Evolutionary conservation across 2,888 invertebrate species (phyloP), one percentile per base, ranked within the genome.

Genomic region (Agonum fuliginosum): DNA sequence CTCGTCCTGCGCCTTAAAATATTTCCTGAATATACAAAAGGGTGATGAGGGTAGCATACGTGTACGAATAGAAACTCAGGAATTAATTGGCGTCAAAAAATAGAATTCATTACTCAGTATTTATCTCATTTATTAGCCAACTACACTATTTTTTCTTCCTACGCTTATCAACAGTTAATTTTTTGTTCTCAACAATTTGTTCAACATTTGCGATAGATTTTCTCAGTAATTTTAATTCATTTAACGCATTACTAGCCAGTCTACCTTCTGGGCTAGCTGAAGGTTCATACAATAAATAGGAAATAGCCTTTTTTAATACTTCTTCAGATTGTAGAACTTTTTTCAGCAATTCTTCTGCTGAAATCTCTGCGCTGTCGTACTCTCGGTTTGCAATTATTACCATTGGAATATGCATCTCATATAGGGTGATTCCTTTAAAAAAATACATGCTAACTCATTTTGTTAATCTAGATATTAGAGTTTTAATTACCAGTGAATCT

Each of bases 271-370:
- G 93, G 14, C 94, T 93, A 30, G 89, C 89, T 0, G 89, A 86
- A 0, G 94, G 93, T 84, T 95, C 95, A 78, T 93, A 90, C 17
- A 94, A 87, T 8, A 95, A 84, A 89, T 92, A 91, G 80, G 89
- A 89, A 27, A 93, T 84, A 0, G 93, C 88, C 79, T 89, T 89
- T 81, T 91, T 92, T 19, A 94, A 84, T 82, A 89, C 87, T 76
- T 84, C 85, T 82, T 91, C 92, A 0, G 91, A 91, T 80, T 87
- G 86, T 76, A 88, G 83, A 5, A 94, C 86, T 81, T 89, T 88
- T 20, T 86, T 88, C 83, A 90, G 86, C 80, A 93, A 89, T 30
- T 87, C 87, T 1, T 88, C 84, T 17, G 88, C 88, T 0, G 88
- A 86, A 43, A 93, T 90, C 83, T 92, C 91, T 2, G 89, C 89